Base-by-base conservation (phyloP, 2,113 vertebrate species). In the Hypomesus transpacificus region DNA sequence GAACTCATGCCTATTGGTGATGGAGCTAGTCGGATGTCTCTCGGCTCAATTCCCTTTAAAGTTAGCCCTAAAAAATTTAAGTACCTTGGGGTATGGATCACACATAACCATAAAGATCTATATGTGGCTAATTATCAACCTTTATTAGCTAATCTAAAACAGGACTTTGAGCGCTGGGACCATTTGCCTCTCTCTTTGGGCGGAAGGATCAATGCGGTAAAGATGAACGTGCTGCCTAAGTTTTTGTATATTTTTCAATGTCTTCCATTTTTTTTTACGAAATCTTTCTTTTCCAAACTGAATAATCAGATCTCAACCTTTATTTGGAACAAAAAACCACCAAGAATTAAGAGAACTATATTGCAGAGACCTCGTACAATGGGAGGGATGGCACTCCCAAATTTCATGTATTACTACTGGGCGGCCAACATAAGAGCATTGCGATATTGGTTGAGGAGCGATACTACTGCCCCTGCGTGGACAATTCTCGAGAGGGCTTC, bases 301-400 rank as follows among this genome's bases (percentile, higher is more conserved):
- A 74, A 74, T 22, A 62, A 62, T 74, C 66, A 31, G 18, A 58
- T 52, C 18, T 70, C 8, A 14, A 50, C 61, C 28, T 74, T 74
- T 63, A 74, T 74, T 53, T 74, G 73, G 57, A 52, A 68, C 31
- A 62, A 68, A 74, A 74, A 68, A 26, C 1, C 46, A 24, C 65
- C 66, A 13, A n/a, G 70, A n/a, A 74, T 74, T 13, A 20, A 58
- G 52, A 68, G 5, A 28, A 16, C 13, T 50, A 59, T 50, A 24
- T 14, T n/a, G 24, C 66, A 54, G 17, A 63, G 46, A 54, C 61
- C 61, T 6, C 14, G 50, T 52, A 52, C 31, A 52, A 64, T 28
- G 66, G 66, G 24, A 14, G 56, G 72, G 22, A 68, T 61, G 62
- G 61, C 66, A 28, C 51, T 74, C 52, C 54, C 72, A 52, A 74